Percentiles rank a stretch among this genome's conserved stretches.
Evolutionary conservation across 2,888 invertebrate species (phyloP).

Genomic region (Ichneumoninae sp.): DNA sequence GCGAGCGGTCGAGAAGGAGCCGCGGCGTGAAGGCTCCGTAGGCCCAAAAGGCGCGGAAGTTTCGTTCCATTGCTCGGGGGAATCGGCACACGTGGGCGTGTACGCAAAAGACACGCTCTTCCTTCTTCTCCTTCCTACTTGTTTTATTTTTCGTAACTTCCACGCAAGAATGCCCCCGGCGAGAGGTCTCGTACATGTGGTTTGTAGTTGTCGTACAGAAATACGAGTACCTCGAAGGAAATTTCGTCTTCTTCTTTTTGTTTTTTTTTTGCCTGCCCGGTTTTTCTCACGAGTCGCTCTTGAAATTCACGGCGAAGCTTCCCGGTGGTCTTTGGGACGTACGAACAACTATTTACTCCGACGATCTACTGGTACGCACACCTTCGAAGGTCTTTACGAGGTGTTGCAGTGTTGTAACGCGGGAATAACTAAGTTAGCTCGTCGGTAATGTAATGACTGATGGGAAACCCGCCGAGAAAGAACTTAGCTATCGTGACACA

Average conservation of each 20-base stretch:
- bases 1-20: no score
- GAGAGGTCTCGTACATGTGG: constrained; percentile 57
- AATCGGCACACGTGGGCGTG: constrained; percentile 68
- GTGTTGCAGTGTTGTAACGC: constrained; percentile 42
- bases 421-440: constrained; percentile 52
- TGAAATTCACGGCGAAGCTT: constrained; percentile 27
- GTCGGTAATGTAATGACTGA: constrained; percentile 65
- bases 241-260: not conserved
- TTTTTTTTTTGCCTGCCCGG: constrained; percentile 25
- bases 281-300: not conserved
- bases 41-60: constrained; percentile 53
- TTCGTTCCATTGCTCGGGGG: constrained; percentile 60
- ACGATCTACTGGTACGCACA: constrained; percentile 12
- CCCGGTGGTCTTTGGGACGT: constrained; percentile 50
- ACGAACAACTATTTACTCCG: constrained; percentile 31
- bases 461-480: constrained; percentile 55
- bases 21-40: constrained; percentile 19
- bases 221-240: constrained; percentile 58
- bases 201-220: constrained; percentile 42
- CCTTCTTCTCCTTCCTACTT: constrained; percentile 40
- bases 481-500: constrained; percentile 66
- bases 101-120: constrained; percentile 63
- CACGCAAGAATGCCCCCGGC: constrained; percentile 63
- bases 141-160: constrained; percentile 53
- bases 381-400: constrained; percentile 37